Conservation (phyloP, 2,113 vertebrate genomes). For the Fregata magnificens region DNA sequence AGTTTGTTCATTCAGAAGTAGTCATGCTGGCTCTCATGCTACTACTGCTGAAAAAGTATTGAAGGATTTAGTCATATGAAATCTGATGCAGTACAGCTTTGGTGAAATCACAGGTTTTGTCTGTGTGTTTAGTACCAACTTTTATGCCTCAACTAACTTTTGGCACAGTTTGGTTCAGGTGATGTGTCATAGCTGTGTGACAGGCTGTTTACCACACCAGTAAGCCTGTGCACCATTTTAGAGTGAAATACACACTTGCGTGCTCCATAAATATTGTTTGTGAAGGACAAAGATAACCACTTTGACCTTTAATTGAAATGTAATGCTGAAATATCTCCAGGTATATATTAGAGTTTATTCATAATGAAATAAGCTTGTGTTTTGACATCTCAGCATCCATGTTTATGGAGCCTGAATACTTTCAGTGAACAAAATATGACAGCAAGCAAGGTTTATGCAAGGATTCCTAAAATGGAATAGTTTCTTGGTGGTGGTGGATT, state of each 20-base stretch:
- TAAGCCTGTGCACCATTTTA: not conserved
- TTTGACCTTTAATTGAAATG: not conserved
- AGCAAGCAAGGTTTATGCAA: not conserved
- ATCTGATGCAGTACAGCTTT: not conserved
- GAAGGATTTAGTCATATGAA: not conserved
- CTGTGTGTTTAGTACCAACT: not conserved
- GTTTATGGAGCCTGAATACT: not conserved
- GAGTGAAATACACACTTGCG: not conserved
- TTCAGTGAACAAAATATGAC: not conserved
- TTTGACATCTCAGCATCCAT: not conserved
- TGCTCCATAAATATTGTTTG: not conserved
- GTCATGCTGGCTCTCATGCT: not conserved
- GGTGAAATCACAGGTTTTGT: not conserved
- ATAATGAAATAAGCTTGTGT: not conserved
- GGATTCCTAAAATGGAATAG: not conserved
- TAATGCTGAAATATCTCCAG: not conserved
- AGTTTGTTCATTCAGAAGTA: not conserved
- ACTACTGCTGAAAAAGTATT: not conserved
- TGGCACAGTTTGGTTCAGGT: not conserved
- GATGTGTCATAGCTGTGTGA: not conserved
- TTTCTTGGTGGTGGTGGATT: not conserved
- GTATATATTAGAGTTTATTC: not conserved
- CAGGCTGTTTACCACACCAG: not conserved
- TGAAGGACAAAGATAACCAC: not conserved
- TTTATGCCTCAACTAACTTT: not conserved